A percentile compares a stretch with the other conserved stretches of the same genome.
phyloP scores from a whole-genome alignment of 2,113 vertebrate genomes.

The Pardalotus punctatus region DNA sequence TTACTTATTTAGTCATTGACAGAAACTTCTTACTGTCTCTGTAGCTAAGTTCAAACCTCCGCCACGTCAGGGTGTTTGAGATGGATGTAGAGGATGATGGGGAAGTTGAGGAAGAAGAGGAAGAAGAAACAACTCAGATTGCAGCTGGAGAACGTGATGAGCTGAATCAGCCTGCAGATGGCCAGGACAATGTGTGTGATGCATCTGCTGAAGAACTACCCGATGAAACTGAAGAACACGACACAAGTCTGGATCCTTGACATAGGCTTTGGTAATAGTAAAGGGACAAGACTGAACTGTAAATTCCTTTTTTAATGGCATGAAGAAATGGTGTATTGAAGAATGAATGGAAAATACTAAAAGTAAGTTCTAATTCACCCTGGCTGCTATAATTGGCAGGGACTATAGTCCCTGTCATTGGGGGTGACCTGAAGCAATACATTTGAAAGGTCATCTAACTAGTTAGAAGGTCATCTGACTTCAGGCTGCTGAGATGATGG shows the following conservation, averaged over 20 bases:
- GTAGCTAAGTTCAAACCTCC: conserved; percentile 92
- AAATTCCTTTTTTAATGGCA: not conserved
- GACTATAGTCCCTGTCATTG: not conserved
- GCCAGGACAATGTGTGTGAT: not conserved
- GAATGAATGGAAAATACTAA: not conserved
- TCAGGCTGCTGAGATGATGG: not conserved
- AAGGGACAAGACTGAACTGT: not conserved
- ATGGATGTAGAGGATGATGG: conserved; percentile 98
- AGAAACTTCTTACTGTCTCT: not conserved
- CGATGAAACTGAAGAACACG: conserved; percentile 58
- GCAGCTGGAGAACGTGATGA: conserved; percentile 62
- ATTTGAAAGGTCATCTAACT: not conserved
- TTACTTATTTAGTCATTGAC: not conserved
- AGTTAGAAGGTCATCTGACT: not conserved
- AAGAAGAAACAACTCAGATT: conserved; percentile 66
- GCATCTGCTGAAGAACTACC: conserved; percentile 16
- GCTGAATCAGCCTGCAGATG: conserved; percentile 37
- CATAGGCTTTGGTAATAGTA: not conserved
- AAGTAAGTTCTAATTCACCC: not conserved
- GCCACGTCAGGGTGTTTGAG: conserved; percentile 93
- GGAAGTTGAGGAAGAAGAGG: conserved; percentile 83
- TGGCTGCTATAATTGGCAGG: not conserved
- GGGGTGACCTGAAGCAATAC: not conserved
- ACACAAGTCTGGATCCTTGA: conserved; percentile 61
- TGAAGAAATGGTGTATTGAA: not conserved